These are phyloP conservation scores for Ascaphus truei DNA, from an alignment of 2,113 vertebrate genomes.

Conservation along the genomic window DNA sequence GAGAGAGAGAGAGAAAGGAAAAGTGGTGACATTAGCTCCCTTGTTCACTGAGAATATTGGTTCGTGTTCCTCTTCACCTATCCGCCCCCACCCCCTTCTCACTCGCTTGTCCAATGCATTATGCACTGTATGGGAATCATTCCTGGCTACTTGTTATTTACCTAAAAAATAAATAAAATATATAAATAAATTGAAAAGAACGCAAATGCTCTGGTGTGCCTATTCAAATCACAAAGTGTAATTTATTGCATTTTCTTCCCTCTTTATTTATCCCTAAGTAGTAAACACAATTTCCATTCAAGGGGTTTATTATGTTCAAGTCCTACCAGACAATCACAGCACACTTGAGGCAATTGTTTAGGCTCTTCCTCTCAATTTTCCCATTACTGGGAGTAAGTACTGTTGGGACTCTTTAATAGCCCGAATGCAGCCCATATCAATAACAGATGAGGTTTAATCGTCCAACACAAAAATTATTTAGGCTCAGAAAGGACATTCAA, in stretches of 20 bases:
- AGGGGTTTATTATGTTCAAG: conserved; percentile 62
- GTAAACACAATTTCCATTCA: conserved; percentile 55
- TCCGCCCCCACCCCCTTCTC: conserved; percentile 6
- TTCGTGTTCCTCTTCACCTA: conserved; percentile 18
- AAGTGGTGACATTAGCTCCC: conserved; percentile 4
- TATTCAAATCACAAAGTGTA: conserved; percentile 56
- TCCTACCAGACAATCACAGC: conserved; percentile 70
- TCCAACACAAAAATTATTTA: conserved; percentile 88
- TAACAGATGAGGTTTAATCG: conserved; percentile 98
- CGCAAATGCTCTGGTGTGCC: conserved; percentile 53
- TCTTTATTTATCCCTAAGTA: conserved; percentile 71
- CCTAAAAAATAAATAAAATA: conserved; percentile 45
- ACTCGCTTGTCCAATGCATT: conserved; percentile 19
- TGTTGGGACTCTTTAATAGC: conserved; percentile 88
- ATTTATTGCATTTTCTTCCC: conserved; percentile 60
- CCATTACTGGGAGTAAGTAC: conserved; percentile 86
- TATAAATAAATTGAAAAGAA: conserved; percentile 55
- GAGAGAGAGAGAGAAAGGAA: conserved; percentile 1
- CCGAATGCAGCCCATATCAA: conserved; percentile 93
- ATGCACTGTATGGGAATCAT: conserved; percentile 25
- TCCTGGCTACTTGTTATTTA: conserved; percentile 12
- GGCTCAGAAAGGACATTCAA: conserved; percentile 77
- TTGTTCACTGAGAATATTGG: conserved; percentile 40
- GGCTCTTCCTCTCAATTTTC: conserved; percentile 82
- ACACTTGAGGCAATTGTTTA: conserved; percentile 78